Evolutionary conservation across 2,113 vertebrate species (phyloP), one percentile per base, ranked within the genome.

Genomic region (Electrona antarctica): DNA sequence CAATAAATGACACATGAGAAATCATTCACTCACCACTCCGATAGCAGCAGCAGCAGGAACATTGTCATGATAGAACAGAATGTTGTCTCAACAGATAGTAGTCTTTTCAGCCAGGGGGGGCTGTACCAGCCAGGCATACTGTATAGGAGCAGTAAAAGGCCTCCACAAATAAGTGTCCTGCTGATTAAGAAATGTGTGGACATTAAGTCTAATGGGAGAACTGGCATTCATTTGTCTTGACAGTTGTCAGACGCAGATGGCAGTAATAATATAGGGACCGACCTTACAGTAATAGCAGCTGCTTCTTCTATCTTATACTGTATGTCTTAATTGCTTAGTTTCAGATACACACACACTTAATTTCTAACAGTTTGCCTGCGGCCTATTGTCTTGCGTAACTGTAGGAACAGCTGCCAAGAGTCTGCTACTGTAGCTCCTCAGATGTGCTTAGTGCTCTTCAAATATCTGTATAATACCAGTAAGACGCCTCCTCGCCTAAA

Each of bases 351-450:
- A 33, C 73, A 33, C 29, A 48, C 46, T 21, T 21, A 21, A 56
- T 48, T 71, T 71, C 54, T 70, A 77, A 64, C 69, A 61, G 10
- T 28, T 48, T 47, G 33, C 8, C 59, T 46, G 60, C 55, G 8
- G 67, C 74, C 69, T 78, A 60, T 76, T 75, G 67, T 78, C 54
- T 87, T 83, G 66, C 75, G 68, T 85, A 83, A 87, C 82, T 67
- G 71, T 60, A 47, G 67, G 61, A 68, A 80, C 78, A 67, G 73
- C 79, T 88, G 83, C 78, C 77, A 81, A 79, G 75, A 61, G 71
- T 59, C 74, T 80, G 70, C 61, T 86, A 41, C 33, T 4, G 3
- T 41, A 74, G 70, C 80, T 78, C 62, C 68, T 80, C 73, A 51
- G 51, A 74, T 73, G 69, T 61, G 67, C 71, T 74, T 57, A 59